Percentiles rank a stretch among this genome's conserved stretches.
These are phyloP conservation scores for Stigmatopora argus DNA, from an alignment of 2,113 vertebrate genomes.

Conservation along the genomic window DNA sequence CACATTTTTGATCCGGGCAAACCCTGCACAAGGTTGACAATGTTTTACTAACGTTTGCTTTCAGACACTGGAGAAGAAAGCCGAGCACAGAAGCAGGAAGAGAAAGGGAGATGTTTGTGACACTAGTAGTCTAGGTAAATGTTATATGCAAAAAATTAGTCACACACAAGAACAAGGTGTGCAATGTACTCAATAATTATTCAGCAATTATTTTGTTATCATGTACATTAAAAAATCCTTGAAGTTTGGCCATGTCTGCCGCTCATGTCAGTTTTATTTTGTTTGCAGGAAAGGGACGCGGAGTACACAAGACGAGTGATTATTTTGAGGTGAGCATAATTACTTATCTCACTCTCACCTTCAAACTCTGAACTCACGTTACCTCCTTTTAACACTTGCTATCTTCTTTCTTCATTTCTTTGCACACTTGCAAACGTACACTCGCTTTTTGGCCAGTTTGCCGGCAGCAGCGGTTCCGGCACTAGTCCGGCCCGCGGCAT, in stretches of 20 bases:
- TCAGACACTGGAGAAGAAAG: conserved; percentile 91
- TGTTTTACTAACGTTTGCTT: background rate
- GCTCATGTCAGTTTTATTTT: background rate
- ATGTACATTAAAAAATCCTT: background rate
- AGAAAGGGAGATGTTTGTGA: conserved; percentile 88
- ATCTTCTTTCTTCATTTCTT: conserved; percentile 24
- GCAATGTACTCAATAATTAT: background rate
- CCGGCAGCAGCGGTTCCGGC: conserved; percentile 86
- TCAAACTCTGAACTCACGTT: conserved; percentile 6
- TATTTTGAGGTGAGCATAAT: conserved; percentile 88
- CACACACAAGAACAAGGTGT: background rate
- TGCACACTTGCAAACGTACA: conserved; percentile 12
- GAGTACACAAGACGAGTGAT: conserved; percentile 85
- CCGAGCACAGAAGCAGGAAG: conserved; percentile 86
- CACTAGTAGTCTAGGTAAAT: conserved; percentile 79
- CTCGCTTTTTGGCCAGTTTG: conserved; percentile 73
- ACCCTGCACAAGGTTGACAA: background rate
- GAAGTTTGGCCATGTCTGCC: background rate
- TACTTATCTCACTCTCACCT: conserved; percentile 5
- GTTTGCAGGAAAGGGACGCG: conserved; percentile 82
- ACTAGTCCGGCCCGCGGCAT: conserved; percentile 87
- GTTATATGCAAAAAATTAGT: background rate
- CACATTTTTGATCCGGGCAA: background rate
- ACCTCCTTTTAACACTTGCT: conserved; percentile 29
- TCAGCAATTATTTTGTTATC: too few species aligned